A percentile compares a stretch with the other conserved stretches of the same genome.
Evolutionary conservation across 1,140 invertebrate species (phyloP).

Genomic region (Drosophila baimaii): DNA sequence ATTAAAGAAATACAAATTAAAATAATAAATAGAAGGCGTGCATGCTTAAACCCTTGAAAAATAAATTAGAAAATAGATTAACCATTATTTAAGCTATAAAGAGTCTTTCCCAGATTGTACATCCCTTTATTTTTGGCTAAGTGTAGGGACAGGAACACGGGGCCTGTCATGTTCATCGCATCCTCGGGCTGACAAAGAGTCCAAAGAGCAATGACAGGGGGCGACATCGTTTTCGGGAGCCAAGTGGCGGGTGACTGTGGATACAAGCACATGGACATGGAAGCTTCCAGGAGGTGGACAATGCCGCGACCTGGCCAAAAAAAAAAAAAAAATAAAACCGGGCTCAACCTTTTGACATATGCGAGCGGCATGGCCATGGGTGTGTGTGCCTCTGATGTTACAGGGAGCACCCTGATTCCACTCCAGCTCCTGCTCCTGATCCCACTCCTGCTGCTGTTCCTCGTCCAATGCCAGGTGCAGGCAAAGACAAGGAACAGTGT

Average conservation of each 20-base stretch:
- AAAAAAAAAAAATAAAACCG: too few relatives aligned
- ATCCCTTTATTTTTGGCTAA: constrained; percentile 4
- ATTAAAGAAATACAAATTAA: not conserved
- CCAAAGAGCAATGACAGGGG: constrained; percentile 29
- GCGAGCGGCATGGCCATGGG: constrained; percentile 5
- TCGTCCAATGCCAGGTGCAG: constrained; percentile 17
- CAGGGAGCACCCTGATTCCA: not conserved
- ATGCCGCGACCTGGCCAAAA: constrained; percentile 45
- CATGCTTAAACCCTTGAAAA: not conserved
- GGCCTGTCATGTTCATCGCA: constrained; percentile 43
- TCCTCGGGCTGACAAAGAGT: constrained; percentile 12
- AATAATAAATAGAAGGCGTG: not conserved
- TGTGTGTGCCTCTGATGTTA: constrained; percentile 5
- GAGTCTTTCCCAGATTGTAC: too few relatives aligned
- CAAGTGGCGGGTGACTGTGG: constrained; percentile 11
- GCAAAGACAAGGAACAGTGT: constrained; percentile 2
- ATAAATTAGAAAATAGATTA: not conserved
- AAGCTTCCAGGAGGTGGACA: constrained; percentile 25
- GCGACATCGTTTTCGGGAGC: constrained; percentile 46
- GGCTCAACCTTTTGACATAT: constrained; percentile 45
- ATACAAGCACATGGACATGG: not conserved
- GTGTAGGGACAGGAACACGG: constrained; percentile 25
- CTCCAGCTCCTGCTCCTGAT: not conserved
- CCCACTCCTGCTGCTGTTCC: not conserved
- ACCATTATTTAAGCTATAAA: not conserved